phyloP scores from a whole-genome alignment of 37 sponge, comb jelly and placozoan genomes.

The Eunapius fragilis region DNA sequence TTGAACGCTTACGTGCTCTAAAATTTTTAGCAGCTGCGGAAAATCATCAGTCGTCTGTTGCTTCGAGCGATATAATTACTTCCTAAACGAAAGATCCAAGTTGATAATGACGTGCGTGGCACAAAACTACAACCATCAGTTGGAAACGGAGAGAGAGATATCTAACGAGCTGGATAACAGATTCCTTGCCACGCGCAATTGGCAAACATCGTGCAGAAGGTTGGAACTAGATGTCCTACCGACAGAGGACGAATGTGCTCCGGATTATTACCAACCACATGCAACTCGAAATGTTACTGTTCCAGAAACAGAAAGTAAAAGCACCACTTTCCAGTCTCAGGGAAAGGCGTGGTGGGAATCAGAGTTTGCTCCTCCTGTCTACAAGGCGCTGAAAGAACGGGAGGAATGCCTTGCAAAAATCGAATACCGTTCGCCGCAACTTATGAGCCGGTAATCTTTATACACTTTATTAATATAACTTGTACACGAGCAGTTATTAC shows the following conservation, averaged over 20 bases:
- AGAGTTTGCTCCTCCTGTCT: background rate
- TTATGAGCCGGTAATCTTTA: background rate
- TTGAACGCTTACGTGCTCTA: background rate
- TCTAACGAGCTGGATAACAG: background rate
- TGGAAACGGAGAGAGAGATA: background rate
- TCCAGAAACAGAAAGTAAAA: background rate
- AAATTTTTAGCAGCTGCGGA: background rate
- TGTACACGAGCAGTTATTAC: background rate
- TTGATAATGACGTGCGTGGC: background rate
- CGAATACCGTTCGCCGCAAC: background rate
- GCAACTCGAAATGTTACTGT: background rate
- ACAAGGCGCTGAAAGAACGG: background rate
- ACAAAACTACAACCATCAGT: constrained; percentile 14
- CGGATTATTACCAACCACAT: too few species aligned
- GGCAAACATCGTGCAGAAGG: too few species aligned
- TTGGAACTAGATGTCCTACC: too few species aligned
- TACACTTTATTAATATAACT: background rate
- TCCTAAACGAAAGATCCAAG: too few species aligned
- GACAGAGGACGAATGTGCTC: too few species aligned
- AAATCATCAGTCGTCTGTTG: background rate
- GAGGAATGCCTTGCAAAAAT: background rate
- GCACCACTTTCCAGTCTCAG: background rate
- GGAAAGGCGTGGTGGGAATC: background rate
- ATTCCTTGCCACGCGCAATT: too few species aligned
- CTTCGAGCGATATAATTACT: too few species aligned